Evolutionary conservation across 2,797 vertebrate species (phyloP), one percentile per base, ranked within the genome.

Genomic region (Gymnocypris eckloni): DNA sequence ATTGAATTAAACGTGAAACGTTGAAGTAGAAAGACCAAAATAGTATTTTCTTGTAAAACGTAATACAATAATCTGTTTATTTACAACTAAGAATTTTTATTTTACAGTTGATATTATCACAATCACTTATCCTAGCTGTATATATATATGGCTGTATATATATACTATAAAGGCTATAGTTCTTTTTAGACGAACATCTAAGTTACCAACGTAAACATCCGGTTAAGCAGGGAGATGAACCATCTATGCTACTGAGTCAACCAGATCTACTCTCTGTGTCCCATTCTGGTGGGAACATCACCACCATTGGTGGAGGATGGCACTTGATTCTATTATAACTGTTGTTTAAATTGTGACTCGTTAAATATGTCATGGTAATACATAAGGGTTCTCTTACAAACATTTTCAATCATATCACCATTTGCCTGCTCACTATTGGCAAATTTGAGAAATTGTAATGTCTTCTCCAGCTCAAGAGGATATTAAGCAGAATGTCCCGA

Each of bases 401-500:
- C 4, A 1, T 43, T 43, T 43, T 71, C 22, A 41, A 41, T 37
- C n/a, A 33, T 2, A 11, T 59, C 28, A 20, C 16, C 16, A 12
- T 37, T 54, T 50, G 28, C 33, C 0, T 59, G 18, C 18, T 7
- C 22, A 48, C 4, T n/a, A 73, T 73, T 64, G n/a, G 22, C 15
- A 45, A 33, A 18, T 64, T 37, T 15, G 39, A 20, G 39, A 4
- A 16, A 13, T 37, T 37, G 16, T 67, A 15, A 25, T n/a, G 33
- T 59, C 9, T 79, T 87, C 48, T 69, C 1, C 69, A 67, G 39
- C 54, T 78, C 28, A 67, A 54, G 9, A 50, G 22, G 13, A 76
- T 20, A 22, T 78, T 8, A n/a, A 33, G 7, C 25, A 83, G 4
- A 0, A 96, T 96, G 95, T 83, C 90, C 0, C 91, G 91, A 33